Evolutionary conservation across 2,113 vertebrate species (phyloP).

Genomic region (Stomatorhinus ivindoensis): DNA sequence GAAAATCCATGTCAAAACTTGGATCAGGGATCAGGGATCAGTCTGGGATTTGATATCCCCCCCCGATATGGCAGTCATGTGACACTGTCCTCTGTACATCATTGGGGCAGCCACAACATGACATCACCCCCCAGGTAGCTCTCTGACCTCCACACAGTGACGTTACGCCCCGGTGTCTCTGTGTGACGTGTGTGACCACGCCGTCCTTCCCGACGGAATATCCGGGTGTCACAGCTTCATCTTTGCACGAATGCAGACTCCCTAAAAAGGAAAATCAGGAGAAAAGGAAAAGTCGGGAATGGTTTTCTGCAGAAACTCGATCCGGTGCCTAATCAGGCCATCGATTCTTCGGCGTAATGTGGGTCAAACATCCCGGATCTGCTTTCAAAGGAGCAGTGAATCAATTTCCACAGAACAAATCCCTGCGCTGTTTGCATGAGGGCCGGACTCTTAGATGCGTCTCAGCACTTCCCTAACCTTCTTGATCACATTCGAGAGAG

Average conservation of each 20-base stretch:
- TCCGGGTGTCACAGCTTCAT: neutral
- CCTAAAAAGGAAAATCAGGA: neutral
- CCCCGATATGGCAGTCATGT: neutral
- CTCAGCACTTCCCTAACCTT: slow-evolving; percentile 8
- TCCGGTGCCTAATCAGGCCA: slow-evolving; percentile 37
- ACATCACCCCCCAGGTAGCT: neutral
- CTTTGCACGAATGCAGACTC: neutral
- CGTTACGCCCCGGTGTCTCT: neutral
- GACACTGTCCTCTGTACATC: neutral
- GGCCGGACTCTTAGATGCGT: neutral
- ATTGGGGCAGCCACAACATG: neutral
- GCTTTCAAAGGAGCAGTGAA: slow-evolving; percentile 31
- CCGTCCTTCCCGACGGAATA: slow-evolving; percentile 17
- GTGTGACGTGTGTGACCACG: neutral
- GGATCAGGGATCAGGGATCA: neutral
- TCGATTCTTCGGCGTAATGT: slow-evolving; percentile 26
- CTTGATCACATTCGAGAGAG: slow-evolving; percentile 28
- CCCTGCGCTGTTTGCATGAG: slow-evolving; percentile 22
- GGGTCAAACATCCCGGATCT: slow-evolving; percentile 32
- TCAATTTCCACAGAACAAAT: slow-evolving; percentile 29
- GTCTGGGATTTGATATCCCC: neutral
- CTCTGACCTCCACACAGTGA: neutral
- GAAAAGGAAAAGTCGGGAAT: slow-evolving; percentile 6
- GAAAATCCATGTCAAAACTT: neutral
- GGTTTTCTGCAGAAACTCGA: slow-evolving; percentile 39